Conservation (phyloP, 2,888 invertebrate genomes). For the Steinernema carpocapsae region DNA sequence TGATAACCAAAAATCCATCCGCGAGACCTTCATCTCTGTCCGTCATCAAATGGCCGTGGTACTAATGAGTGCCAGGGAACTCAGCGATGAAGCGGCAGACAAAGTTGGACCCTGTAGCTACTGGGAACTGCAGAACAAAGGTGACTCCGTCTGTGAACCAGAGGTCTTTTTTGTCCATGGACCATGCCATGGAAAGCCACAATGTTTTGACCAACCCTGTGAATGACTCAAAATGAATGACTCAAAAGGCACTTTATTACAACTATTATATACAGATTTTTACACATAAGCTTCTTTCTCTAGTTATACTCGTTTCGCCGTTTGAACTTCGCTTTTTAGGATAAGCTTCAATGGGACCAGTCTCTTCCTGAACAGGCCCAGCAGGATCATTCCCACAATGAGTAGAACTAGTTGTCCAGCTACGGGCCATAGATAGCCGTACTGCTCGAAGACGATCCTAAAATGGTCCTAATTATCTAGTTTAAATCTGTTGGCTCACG, state of each 20-base stretch:
- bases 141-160: slow-evolving; percentile 66
- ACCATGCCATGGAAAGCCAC: too few species aligned
- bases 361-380: neutral
- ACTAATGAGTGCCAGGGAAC: slow-evolving; percentile 62
- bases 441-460: slow-evolving; percentile 28
- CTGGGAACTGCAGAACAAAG: slow-evolving; percentile 65
- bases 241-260: too few species aligned
- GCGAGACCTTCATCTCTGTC: slow-evolving; percentile 63
- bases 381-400: slow-evolving; percentile 4
- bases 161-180: slow-evolving; percentile 60
- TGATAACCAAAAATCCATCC: slow-evolving; percentile 56
- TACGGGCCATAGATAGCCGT: slow-evolving; percentile 10
- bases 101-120: slow-evolving; percentile 52
- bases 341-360: slow-evolving; percentile 42
- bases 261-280: too few species aligned
- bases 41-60: slow-evolving; percentile 62
- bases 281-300: too few species aligned
- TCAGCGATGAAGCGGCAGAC: slow-evolving; percentile 66
- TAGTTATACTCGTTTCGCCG: too few species aligned
- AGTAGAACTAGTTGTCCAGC: slow-evolving; percentile 7
- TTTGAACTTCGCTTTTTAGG: slow-evolving; percentile 42
- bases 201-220: too few species aligned
- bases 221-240: too few species aligned
- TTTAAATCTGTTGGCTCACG: slow-evolving; percentile 22
- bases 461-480: neutral